Evolutionary conservation across 2,113 vertebrate species (phyloP).

Genomic region (Burhinus oedicnemus): DNA sequence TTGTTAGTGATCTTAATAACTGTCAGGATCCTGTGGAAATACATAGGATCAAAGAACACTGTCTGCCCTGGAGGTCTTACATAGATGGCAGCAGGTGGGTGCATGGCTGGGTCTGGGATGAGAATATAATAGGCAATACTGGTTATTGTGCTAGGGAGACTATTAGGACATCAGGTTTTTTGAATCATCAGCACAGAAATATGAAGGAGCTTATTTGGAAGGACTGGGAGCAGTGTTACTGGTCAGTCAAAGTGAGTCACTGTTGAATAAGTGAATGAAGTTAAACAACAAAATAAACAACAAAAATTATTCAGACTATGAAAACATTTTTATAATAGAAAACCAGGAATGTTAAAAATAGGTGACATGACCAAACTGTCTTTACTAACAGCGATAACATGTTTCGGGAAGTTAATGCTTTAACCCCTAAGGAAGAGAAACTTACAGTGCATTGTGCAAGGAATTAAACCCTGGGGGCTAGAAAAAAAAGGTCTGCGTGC

Average conservation of each 20-base stretch:
- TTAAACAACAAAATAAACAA: background rate
- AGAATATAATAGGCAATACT: background rate
- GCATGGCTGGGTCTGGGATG: accelerated
- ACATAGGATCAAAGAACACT: background rate
- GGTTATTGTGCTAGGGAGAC: background rate
- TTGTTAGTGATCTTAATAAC: background rate
- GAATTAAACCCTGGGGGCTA: background rate
- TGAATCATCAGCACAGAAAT: background rate
- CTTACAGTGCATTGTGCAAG: background rate
- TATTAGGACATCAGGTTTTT: background rate
- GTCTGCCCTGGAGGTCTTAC: background rate
- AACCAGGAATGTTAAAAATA: background rate
- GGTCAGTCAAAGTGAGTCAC: background rate
- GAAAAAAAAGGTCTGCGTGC: background rate
- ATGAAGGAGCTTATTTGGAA: background rate
- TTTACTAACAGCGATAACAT: accelerated
- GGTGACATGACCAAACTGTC: background rate
- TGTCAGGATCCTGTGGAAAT: background rate
- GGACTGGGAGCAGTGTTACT: background rate
- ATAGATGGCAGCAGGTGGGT: background rate
- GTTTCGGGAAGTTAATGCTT: background rate
- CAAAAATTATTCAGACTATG: background rate
- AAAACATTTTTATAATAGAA: background rate
- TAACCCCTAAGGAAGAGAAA: background rate
- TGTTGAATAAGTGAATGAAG: background rate